Base-by-base conservation (phyloP, 2,888 invertebrate genomes). In the Melangyna quadrimaculata region DNA sequence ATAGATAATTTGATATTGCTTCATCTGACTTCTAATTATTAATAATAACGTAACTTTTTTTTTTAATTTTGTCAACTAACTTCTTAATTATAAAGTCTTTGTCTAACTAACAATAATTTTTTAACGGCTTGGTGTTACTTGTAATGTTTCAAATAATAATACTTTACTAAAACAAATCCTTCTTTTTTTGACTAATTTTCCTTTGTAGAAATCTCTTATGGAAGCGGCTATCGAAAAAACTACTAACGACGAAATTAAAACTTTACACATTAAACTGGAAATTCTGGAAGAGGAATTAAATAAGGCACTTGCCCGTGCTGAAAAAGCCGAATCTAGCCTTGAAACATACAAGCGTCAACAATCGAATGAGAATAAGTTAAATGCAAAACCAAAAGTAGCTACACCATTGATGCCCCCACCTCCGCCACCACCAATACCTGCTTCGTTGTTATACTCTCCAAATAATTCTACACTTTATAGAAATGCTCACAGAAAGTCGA, bases 241-340 rank as follows among this genome's bases (percentile, higher is more conserved):
- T 90, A 91, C 91, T 91, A 92, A 91, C 90, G 93, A 93, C 67
- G 93, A 94, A 90, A 92, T 94, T 88, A 94, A 94, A 89, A 92
- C 93, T 78, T 92, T 94, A 82, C 93, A 94, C 89, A 92, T 94
- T 88, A 94, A 93, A 90, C 89, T 94, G 84, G 93, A 93, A 88
- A 90, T 94, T 63, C 92, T 93, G 7, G 94, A 94, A 89, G 93
- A 93, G 43, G 93, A 94, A 87, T 90, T 94, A 78, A 92, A 92
- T 51, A 91, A 92, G 87, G 93, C 93, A 9, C 88, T 92, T 61
- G 90, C 93, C 74, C 92, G 94, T 75, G 94, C 94, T 40, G 93
- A 93, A 87, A 90, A 91, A 57, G 94, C 94, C 63, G 94, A 94
- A 89, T 91, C 90, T 79, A 91, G 92, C 71, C 90, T 92, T 78